Conservation (phyloP, 2,113 vertebrate genomes). For the Polypterus bichir region DNA sequence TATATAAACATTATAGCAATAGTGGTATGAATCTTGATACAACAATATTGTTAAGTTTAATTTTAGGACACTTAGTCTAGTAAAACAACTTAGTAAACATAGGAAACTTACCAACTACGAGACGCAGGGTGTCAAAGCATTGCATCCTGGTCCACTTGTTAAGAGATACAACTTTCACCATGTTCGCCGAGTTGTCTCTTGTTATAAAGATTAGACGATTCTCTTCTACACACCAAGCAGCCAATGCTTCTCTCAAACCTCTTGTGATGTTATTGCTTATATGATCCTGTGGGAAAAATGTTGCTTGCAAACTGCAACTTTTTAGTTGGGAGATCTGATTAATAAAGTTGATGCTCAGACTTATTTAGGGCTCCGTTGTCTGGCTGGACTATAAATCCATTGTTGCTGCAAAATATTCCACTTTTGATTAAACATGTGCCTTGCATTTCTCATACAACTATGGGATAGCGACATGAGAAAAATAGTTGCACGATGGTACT, state of each 20-base stretch:
- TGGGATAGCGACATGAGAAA: no score
- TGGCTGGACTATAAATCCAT: slow-evolving; percentile 12
- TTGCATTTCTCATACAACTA: no score
- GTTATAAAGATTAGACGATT: slow-evolving; percentile 6
- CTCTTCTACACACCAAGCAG: slow-evolving; percentile 8
- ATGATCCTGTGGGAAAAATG: slow-evolving; percentile 11
- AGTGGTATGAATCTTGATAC: background rate
- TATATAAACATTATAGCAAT: no score
- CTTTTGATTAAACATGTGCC: no score
- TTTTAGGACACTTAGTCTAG: slow-evolving; percentile 7
- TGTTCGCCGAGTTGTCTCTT: slow-evolving; percentile 2
- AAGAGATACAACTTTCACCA: no score
- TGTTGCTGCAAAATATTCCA: background rate
- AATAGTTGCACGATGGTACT: no score
- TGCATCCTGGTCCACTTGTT: no score
- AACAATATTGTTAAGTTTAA: background rate
- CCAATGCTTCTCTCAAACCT: slow-evolving; percentile 9
- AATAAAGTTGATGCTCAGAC: slow-evolving; percentile 11
- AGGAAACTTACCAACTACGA: background rate
- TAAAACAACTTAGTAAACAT: background rate
- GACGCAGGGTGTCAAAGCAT: no score
- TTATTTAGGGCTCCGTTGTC: slow-evolving; percentile 10
- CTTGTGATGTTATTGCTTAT: slow-evolving; percentile 7
- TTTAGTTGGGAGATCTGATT: slow-evolving; percentile 9
- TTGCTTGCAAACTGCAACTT: slow-evolving; percentile 10